Percentiles rank a stretch among this genome's conserved stretches.
These are phyloP conservation scores for Zonotrichia leucophrys DNA, from an alignment of 2,113 vertebrate genomes.

Conservation along the genomic window DNA sequence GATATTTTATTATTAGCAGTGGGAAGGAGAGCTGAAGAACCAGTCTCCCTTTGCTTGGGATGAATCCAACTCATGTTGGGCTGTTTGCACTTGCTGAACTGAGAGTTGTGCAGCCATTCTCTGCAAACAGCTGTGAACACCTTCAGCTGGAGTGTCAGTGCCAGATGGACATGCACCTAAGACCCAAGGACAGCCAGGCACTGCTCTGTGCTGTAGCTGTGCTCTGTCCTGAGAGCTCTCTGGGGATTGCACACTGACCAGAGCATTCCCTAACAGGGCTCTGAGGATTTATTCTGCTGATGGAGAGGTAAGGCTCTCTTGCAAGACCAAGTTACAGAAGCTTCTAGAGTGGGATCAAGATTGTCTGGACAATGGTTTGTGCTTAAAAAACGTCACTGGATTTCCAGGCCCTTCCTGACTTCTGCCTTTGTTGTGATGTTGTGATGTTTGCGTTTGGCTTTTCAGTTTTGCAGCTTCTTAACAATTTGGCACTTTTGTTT, in stretches of 20 bases:
- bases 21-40: neutral
- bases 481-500: neutral
- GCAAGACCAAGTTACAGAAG: neutral
- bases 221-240: neutral
- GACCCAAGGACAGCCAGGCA: neutral
- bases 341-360: neutral
- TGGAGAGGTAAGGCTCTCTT: neutral
- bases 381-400: neutral
- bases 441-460: neutral
- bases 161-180: too few species aligned
- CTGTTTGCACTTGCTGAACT: neutral
- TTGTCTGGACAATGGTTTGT: neutral
- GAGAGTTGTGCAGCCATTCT: neutral
- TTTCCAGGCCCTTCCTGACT: neutral
- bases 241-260: neutral
- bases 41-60: neutral
- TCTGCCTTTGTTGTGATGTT: neutral
- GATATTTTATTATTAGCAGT: neutral
- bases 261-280: neutral
- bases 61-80: accelerated
- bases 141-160: accelerated
- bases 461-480: neutral
- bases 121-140: neutral
- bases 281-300: neutral
- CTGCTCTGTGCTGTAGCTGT: neutral